Evolutionary conservation across 2,797 vertebrate genomes (phyloP).

Genomic region (Muscicapa striata): DNA sequence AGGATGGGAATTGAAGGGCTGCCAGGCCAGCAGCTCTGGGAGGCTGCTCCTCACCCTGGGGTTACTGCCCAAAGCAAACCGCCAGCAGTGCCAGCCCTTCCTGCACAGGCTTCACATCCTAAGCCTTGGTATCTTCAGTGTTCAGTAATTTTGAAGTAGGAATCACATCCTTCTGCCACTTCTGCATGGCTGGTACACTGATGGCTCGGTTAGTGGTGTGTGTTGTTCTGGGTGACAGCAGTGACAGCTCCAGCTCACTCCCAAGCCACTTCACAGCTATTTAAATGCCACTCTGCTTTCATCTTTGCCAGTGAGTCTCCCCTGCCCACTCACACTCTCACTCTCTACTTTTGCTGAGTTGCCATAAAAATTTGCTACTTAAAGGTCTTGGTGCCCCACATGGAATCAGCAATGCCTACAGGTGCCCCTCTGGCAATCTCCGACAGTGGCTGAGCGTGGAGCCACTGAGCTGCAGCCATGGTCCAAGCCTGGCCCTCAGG

Average conservation of each 20-base stretch:
- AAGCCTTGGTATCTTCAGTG: background rate
- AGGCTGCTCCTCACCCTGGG: background rate
- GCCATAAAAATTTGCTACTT: background rate
- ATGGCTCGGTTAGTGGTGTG: background rate
- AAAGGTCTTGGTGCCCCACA: rapidly evolving
- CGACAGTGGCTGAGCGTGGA: rapidly evolving
- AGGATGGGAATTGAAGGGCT: background rate
- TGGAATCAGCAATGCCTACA: background rate
- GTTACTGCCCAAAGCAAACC: background rate
- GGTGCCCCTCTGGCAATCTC: background rate
- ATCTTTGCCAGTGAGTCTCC: background rate
- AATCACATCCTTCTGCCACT: background rate
- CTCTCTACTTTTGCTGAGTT: slow-evolving; percentile 10
- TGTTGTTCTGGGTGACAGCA: background rate
- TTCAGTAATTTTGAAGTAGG: background rate
- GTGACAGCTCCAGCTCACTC: background rate
- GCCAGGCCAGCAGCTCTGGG: background rate
- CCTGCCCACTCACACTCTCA: background rate
- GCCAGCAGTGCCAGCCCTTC: background rate
- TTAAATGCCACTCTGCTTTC: background rate
- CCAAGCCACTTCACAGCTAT: background rate
- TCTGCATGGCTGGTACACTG: background rate
- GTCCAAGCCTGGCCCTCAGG: background rate
- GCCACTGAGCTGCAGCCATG: background rate
- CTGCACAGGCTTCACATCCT: background rate